Percentiles rank a stretch among this genome's conserved stretches.
phyloP scores from a whole-genome alignment of 2,888 invertebrate species.

The Cerastis rubricosa region DNA sequence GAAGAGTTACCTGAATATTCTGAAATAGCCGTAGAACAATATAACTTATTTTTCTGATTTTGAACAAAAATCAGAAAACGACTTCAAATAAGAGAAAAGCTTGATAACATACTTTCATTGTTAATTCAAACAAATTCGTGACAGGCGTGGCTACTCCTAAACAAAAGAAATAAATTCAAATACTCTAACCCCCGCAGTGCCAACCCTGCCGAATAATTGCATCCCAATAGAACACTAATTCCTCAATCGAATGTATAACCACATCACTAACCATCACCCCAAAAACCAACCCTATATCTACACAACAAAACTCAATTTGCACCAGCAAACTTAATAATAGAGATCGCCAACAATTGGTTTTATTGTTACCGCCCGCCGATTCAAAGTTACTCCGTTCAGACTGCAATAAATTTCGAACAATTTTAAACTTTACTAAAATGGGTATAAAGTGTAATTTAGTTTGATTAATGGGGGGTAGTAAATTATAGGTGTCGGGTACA shows the following conservation, averaged over 20 bases:
- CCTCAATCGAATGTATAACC: constrained; percentile 81
- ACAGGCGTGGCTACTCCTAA: constrained; percentile 44
- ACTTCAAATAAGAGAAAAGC: neutral
- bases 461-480: constrained; percentile 74
- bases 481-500: constrained; percentile 84
- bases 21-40: no score
- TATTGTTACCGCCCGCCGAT: constrained; percentile 89
- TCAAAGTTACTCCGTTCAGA: constrained; percentile 78
- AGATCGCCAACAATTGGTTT: constrained; percentile 83
- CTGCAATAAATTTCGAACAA: constrained; percentile 60
- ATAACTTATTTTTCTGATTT: no score
- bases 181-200: constrained; percentile 49
- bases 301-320: constrained; percentile 71
- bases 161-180: constrained; percentile 64
- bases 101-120: constrained; percentile 28
- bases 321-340: constrained; percentile 73
- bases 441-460: constrained; percentile 69
- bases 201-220: constrained; percentile 82
- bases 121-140: constrained; percentile 34
- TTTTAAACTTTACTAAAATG: constrained; percentile 62
- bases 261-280: constrained; percentile 48
- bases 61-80: neutral
- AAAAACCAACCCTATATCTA: constrained; percentile 65
- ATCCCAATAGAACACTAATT: constrained; percentile 86
- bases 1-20: neutral